Percentiles rank a stretch among this genome's conserved stretches.
phyloP scores from a whole-genome alignment of 2,113 vertebrate species.

The Ibidorhyncha struthersii region DNA sequence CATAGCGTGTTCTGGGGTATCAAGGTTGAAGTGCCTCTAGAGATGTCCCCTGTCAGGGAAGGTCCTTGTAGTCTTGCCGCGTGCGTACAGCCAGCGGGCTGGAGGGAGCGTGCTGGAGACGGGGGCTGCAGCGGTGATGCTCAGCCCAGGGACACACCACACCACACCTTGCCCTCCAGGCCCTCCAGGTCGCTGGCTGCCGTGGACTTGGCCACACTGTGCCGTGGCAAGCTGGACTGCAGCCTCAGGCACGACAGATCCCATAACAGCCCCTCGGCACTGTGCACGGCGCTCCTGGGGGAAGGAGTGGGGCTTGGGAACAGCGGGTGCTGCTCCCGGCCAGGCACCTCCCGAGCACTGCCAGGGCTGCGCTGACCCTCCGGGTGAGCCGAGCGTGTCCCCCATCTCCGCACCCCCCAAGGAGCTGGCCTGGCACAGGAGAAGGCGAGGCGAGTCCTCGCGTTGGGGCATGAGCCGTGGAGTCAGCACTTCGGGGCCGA shows the following conservation, averaged over 20 bases:
- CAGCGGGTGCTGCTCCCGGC: accelerated
- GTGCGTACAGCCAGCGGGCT: not conserved
- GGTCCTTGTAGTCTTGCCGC: accelerated
- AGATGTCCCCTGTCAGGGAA: not conserved
- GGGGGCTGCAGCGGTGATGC: not conserved
- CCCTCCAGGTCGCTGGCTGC: not conserved
- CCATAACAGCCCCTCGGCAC: accelerated
- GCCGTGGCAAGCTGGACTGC: not conserved
- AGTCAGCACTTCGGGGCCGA: conserved; percentile 41
- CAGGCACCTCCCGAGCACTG: not conserved
- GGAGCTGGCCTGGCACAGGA: not conserved
- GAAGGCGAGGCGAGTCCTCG: not conserved
- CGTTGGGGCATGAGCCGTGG: not conserved
- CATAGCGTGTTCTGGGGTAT: not conserved
- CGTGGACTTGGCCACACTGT: not conserved
- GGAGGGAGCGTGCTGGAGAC: not conserved
- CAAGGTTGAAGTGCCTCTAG: not conserved
- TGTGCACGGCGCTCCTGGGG: not conserved
- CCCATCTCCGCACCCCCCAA: not conserved
- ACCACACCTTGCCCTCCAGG: not conserved
- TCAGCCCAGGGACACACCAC: not conserved
- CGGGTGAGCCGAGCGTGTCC: accelerated
- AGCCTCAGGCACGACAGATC: not conserved
- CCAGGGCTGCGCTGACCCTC: not conserved
- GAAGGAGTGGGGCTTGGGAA: not conserved